Evolutionary conservation across 2,113 vertebrate species (phyloP), one percentile per base, ranked within the genome.

Genomic region (Tragelaphus strepsiceros): DNA sequence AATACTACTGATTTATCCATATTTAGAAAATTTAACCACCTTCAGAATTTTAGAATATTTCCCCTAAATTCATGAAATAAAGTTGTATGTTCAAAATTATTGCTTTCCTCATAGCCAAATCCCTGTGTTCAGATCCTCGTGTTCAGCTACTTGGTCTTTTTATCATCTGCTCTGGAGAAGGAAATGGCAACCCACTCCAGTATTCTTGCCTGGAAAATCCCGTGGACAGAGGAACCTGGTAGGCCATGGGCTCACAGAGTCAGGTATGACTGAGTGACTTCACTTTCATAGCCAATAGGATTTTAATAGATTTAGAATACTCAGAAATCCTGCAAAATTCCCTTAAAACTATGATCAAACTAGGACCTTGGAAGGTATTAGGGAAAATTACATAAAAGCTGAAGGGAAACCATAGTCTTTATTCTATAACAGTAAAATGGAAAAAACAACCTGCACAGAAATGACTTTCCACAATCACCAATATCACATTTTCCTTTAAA

Each of bases 301-400:
- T 91, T 84, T 90, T 91, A 96, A 97, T 56, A 59, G 53, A 97
- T 77, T 67, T 92, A 88, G 35, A 95, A 94, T 71, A 95, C 35
- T 88, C 46, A 93, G 64, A 96, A 74, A 86, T 93, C 32, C 28
- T 84, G 16, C n/a, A 97, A 92, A 95, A 96, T 86, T 92, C n/a
- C 53, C 96, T 96, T 54, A 64, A 90, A 97, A 91, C 95, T 90
- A 91, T 83, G 39, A 88, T 85, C 43, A 78, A 58, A 95, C 11
- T 94, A 26, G 39, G 30, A 85, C 35, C 30, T 39, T 80, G 95
- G 54, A 35, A 94, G 71, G 92, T 81, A 96, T 43, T 90, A 87
- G 90, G n/a, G 51, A 67, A 97, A 90, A n/a, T 53, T 81, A 95
- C 10, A 80, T 90, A 96, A 94, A 96, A 92, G 12, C 61, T 90